These are phyloP conservation scores for Hydrolagus affinis DNA, from an alignment of 2,113 vertebrate species.

Conservation along the genomic window DNA sequence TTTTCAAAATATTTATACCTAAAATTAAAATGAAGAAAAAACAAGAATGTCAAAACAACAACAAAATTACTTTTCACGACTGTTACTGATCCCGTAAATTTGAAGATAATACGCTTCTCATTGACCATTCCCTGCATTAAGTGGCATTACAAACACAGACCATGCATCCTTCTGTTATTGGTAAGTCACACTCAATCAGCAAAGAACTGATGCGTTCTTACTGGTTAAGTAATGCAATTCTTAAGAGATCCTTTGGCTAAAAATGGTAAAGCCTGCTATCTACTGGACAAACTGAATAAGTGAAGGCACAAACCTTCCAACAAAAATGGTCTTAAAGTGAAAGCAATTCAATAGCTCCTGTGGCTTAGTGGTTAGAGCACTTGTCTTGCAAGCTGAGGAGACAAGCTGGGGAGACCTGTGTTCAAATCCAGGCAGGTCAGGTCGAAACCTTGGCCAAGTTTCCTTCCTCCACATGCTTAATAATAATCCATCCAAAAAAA, in stretches of 20 bases:
- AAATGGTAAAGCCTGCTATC: slow-evolving; percentile 57
- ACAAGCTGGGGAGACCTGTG: too few relatives aligned
- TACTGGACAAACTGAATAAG: slow-evolving; percentile 46
- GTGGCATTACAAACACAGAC: not conserved
- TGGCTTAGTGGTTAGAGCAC: too few relatives aligned
- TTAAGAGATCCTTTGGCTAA: slow-evolving; percentile 35
- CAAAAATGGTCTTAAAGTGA: not conserved
- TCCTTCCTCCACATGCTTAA: too few relatives aligned
- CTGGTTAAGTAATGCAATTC: not conserved
- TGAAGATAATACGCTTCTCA: not conserved
- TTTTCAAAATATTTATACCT: slow-evolving; percentile 31
- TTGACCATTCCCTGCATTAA: not conserved
- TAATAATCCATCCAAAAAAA: too few relatives aligned
- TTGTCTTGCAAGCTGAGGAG: too few relatives aligned
- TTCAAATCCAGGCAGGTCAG: too few relatives aligned
- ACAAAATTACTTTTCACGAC: not conserved
- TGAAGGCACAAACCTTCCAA: not conserved
- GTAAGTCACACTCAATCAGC: not conserved
- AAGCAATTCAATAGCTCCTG: too few relatives aligned
- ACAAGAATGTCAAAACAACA: too few relatives aligned
- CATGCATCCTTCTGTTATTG: not conserved
- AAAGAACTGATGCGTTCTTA: not conserved
- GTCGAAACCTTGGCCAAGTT: too few relatives aligned
- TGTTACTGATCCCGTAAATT: too few relatives aligned
- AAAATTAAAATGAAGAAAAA: slow-evolving; percentile 35